Conservation (phyloP, 2,113 vertebrate species). For the Salvelinus fontinalis region DNA sequence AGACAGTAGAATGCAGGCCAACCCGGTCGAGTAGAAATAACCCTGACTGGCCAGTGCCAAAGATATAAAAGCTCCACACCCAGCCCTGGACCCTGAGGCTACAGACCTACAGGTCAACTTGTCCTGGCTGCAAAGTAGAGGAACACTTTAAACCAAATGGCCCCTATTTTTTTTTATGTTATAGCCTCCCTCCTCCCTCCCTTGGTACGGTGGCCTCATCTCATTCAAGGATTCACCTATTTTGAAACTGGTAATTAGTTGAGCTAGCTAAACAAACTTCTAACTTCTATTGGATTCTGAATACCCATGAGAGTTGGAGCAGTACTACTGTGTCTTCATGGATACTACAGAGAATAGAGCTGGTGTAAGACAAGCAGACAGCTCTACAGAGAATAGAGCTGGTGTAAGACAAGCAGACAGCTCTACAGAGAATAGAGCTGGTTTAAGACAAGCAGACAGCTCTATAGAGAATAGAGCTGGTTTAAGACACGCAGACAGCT, state of each 20-base stretch:
- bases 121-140: conserved; percentile 44
- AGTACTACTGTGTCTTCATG: not conserved
- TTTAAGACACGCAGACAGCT: too few relatives aligned
- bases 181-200: conserved; percentile 31
- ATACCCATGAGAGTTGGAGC: not conserved
- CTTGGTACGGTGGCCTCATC: conserved; percentile 1
- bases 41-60: too few relatives aligned
- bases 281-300: conserved; percentile 51
- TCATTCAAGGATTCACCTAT: conserved; percentile 35
- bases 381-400: too few relatives aligned
- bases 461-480: too few relatives aligned
- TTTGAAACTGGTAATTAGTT: conserved; percentile 57
- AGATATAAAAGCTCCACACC: conserved; percentile 14
- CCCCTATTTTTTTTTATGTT: not conserved
- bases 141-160: conserved; percentile 55
- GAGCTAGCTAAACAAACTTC: conserved; percentile 69
- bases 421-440: too few relatives aligned
- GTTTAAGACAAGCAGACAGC: too few relatives aligned
- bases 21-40: too few relatives aligned
- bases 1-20: too few relatives aligned
- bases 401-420: too few relatives aligned
- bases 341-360: not conserved
- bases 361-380: too few relatives aligned
- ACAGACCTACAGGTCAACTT: conserved; percentile 44
- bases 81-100: conserved; percentile 24